Percentiles rank a stretch among this genome's conserved stretches.
These are phyloP conservation scores for Psilopogon haemacephalus DNA, from an alignment of 2,113 vertebrate genomes.

Conservation along the genomic window DNA sequence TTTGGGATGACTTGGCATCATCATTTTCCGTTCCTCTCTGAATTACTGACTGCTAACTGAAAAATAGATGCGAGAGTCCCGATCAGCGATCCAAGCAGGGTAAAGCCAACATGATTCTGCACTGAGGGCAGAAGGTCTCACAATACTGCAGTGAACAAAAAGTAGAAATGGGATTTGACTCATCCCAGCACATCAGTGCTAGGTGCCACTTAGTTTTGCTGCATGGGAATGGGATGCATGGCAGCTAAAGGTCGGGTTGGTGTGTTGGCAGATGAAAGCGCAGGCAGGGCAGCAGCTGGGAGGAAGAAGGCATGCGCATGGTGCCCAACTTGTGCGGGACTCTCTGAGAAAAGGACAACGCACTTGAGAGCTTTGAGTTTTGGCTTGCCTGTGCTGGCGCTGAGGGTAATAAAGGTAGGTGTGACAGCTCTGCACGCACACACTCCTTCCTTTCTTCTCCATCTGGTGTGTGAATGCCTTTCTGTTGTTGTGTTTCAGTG, in stretches of 20 bases:
- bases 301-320: background rate
- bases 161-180: background rate
- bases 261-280: background rate
- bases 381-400: background rate
- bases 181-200: background rate
- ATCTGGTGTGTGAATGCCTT: background rate
- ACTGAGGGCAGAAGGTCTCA: background rate
- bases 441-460: constrained; percentile 31
- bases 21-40: background rate
- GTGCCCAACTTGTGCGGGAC: background rate
- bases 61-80: background rate
- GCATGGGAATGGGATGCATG: background rate
- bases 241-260: background rate
- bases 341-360: constrained; percentile 7
- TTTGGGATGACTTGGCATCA: background rate
- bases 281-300: background rate
- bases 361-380: constrained; percentile 10
- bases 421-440: background rate
- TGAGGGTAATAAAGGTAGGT: background rate
- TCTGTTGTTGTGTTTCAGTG: constrained; percentile 69
- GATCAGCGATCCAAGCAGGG: background rate
- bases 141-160: background rate
- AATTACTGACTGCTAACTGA: background rate
- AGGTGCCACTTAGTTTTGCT: background rate
- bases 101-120: background rate